Evolutionary conservation across 2,797 vertebrate species (phyloP), one percentile per base, ranked within the genome.

Genomic region (Brotogeris chrysoptera): DNA sequence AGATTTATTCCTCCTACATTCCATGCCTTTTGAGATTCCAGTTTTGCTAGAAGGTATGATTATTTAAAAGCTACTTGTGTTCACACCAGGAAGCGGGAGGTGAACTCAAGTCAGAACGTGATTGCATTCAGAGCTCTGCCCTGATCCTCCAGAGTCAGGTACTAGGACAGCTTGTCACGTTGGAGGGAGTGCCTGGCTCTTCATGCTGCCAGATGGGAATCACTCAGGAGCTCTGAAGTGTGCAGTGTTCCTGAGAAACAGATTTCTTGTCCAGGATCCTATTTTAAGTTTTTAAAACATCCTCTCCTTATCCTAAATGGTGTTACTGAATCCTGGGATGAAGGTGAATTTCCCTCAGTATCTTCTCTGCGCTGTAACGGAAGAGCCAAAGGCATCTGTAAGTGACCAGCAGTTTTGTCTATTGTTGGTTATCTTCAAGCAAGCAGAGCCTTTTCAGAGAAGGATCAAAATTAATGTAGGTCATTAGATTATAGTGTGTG

Each of bases 141-240:
- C 39, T 39, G 47, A 34, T 86, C 39, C 21, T 64, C 3, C 1
- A 3, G 6, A 46, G 38, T 12, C 24, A 60, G 11, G 36, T 70
- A 38, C n/a, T 66, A 36, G 46, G 36, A 43, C 43, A 60, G 77
- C 63, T 79, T 2, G 4, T 65, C 41, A 10, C 0, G 0, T 23
- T 1, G 0, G 59, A 70, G 41, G 10, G 34, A 7, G 13, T 44
- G 15, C 65, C 60, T 73, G 59, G 19, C 43, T 82, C 61, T 41
- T 84, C 7, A 10, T 2, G 7, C 59, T 60, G 76, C 50, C n/a
- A 36, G 27, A 49, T 17, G 21, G 57, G 77, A 77, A 34, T 77
- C 27, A 44, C 30, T 38, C 39, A 76, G 52, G 39, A 77, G 32
- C 43, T 71, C 19, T 34, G n/a, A 17, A 25, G 15, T 63, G 44